Evolutionary conservation across 2,113 vertebrate genomes (phyloP).

Genomic region (Gracilinanus agilis): DNA sequence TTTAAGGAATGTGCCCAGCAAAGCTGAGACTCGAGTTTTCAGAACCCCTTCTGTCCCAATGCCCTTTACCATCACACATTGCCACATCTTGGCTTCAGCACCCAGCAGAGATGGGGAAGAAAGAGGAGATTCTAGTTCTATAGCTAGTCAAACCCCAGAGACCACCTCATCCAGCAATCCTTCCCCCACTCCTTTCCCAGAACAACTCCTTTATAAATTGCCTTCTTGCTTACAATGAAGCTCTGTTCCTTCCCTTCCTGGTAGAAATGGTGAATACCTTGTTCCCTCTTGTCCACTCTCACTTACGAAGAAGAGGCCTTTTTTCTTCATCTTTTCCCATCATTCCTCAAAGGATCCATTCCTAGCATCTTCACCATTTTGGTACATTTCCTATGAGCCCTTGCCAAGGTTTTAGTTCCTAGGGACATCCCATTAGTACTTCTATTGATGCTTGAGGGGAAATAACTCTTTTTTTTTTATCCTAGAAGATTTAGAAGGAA

Average conservation of each 20-base stretch:
- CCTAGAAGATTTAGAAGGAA: background rate
- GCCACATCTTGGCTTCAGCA: background rate
- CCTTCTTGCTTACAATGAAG: background rate
- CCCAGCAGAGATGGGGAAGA: background rate
- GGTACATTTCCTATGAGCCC: background rate
- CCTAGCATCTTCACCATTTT: background rate
- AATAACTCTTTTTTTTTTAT: background rate
- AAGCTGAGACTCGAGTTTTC: background rate
- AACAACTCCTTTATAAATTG: background rate
- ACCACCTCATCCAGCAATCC: background rate
- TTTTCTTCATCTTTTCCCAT: constrained; percentile 5
- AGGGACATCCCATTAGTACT: background rate
- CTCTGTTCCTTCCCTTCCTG: background rate
- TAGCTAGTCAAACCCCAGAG: background rate
- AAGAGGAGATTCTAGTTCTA: background rate
- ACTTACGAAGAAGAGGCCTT: background rate
- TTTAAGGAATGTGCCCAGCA: background rate
- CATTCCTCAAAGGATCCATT: background rate
- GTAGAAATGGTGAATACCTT: background rate
- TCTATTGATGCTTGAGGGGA: background rate
- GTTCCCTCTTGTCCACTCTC: background rate
- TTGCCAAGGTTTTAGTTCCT: background rate
- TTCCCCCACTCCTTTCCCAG: background rate
- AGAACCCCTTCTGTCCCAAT: background rate
- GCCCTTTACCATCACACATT: background rate